These are phyloP conservation scores for Apodemia zela DNA, from an alignment of 2,888 invertebrate species.

Conservation along the genomic window DNA sequence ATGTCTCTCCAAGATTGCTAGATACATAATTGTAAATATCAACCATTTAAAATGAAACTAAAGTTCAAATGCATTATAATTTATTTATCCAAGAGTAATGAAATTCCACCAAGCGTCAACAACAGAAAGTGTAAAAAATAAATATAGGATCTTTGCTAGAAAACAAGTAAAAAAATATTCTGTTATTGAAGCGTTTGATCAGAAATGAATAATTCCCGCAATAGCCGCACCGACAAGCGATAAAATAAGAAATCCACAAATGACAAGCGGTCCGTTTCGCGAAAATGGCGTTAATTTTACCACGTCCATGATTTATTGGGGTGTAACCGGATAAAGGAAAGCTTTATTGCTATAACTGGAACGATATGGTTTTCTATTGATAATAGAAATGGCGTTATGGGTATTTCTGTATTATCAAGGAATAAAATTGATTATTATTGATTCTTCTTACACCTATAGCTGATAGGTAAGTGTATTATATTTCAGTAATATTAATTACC, in stretches of 20 bases:
- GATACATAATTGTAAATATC: no score
- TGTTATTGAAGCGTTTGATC: conserved; percentile 7
- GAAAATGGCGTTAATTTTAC: conserved; percentile 61
- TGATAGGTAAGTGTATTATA: no score
- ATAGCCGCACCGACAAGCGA: conserved; percentile 32
- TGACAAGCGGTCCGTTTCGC: conserved; percentile 45
- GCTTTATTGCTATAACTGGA: conserved; percentile 1
- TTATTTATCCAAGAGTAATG: no score
- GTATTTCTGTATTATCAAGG: background rate
- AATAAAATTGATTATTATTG: no score
- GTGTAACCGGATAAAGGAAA: conserved; percentile 24
- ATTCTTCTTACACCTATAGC: no score
- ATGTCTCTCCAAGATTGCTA: no score
- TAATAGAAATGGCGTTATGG: background rate
- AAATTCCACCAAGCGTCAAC: background rate
- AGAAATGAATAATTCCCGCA: conserved; percentile 12
- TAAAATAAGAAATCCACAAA: conserved; percentile 45
- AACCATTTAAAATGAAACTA: no score
- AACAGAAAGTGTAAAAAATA: background rate
- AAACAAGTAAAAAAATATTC: background rate
- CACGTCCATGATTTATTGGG: conserved; percentile 56
- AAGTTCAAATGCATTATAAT: no score
- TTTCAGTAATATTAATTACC: no score
- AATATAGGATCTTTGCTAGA: background rate
- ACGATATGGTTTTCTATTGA: conserved; percentile 12